phyloP scores from a whole-genome alignment of 2,797 vertebrate species.

The Heterohyrax brucei region DNA sequence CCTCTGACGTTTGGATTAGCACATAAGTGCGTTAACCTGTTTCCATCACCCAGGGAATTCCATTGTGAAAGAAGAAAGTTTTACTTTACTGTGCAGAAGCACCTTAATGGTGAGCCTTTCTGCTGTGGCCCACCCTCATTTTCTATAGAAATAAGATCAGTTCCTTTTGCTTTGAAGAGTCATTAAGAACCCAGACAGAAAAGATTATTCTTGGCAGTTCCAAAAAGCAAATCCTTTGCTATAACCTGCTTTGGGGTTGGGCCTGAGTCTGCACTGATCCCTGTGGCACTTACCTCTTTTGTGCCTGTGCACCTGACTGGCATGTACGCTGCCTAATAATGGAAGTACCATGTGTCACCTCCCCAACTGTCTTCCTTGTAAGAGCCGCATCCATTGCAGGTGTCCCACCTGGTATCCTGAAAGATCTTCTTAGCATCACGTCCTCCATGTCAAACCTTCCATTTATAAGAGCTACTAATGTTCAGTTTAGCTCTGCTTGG shows the following conservation, averaged over 20 bases:
- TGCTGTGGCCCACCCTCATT: neutral
- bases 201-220: neutral
- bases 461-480: neutral
- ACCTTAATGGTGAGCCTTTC: neutral
- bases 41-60: neutral
- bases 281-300: rapidly evolving
- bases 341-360: rapidly evolving
- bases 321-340: neutral
- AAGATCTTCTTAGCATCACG: slow-evolving; percentile 28
- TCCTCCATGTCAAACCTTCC: neutral
- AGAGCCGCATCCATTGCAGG: neutral
- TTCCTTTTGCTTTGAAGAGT: neutral
- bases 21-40: neutral
- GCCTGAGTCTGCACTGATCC: neutral
- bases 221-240: neutral
- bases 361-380: neutral
- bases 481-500: neutral
- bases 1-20: neutral
- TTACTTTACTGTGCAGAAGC: neutral
- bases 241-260: rapidly evolving
- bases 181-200: neutral
- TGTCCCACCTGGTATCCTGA: neutral
- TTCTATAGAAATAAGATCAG: neutral
- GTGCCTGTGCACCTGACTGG: rapidly evolving
- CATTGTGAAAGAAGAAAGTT: neutral